These are phyloP conservation scores for Mylabris sibirica DNA, from an alignment of 2,888 invertebrate genomes.

Conservation along the genomic window DNA sequence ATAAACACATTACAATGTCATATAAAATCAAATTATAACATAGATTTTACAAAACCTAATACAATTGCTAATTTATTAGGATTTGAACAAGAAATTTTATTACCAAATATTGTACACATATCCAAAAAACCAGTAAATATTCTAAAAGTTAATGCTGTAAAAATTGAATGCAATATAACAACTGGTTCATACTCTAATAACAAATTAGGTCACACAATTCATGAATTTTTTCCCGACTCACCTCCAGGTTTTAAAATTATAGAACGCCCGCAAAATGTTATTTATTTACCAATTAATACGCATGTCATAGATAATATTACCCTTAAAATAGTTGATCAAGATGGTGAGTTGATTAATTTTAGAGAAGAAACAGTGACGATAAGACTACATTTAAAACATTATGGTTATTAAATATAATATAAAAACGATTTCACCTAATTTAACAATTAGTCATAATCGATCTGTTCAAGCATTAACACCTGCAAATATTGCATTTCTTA, in stretches of 20 bases:
- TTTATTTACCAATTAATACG: slow-evolving; percentile 25
- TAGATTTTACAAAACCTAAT: slow-evolving; percentile 18
- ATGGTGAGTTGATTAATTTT: slow-evolving; percentile 18
- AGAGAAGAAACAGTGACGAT: slow-evolving; percentile 21
- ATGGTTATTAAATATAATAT: slow-evolving; percentile 13
- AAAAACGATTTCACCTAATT: slow-evolving; percentile 15
- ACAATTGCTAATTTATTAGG: not conserved
- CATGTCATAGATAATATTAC: slow-evolving; percentile 22
- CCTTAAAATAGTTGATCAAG: slow-evolving; percentile 30
- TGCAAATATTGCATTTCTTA: slow-evolving; percentile 26
- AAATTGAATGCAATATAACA: slow-evolving; percentile 45
- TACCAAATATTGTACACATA: not conserved
- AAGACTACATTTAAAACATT: slow-evolving; percentile 21
- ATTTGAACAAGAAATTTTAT: not conserved
- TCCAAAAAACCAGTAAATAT: slow-evolving; percentile 1
- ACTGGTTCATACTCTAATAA: slow-evolving; percentile 37
- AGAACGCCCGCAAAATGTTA: slow-evolving; percentile 23
- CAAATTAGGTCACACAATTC: slow-evolving; percentile 17
- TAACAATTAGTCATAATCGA: not conserved
- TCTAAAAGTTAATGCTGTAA: slow-evolving; percentile 41
- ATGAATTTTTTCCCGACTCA: slow-evolving; percentile 26
- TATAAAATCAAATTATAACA: slow-evolving; percentile 14
- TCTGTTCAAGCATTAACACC: not conserved
- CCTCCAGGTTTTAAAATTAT: slow-evolving; percentile 31
- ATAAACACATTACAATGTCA: slow-evolving; percentile 21